Conservation (phyloP, 2,797 vertebrate species). For the Sebastes wilsoni region DNA sequence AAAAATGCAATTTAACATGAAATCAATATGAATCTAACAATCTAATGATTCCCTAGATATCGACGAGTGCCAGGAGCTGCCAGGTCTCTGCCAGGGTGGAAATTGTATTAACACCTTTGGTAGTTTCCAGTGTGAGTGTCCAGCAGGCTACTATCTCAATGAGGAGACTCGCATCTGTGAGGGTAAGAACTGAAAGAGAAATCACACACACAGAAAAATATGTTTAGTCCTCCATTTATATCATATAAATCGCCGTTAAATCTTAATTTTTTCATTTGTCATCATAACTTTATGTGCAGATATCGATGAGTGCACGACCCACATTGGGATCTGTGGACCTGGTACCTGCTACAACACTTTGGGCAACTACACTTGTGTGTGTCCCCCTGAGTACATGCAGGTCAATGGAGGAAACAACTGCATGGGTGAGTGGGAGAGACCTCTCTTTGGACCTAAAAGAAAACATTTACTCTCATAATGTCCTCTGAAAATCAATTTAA, state of each 20-base stretch:
- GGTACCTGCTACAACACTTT: constrained; percentile 95
- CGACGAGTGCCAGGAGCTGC: constrained; percentile 93
- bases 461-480: neutral
- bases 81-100: constrained; percentile 92
- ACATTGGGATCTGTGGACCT: constrained; percentile 91
- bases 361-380: constrained; percentile 95
- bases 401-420: constrained; percentile 94
- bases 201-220: neutral
- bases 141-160: constrained; percentile 91
- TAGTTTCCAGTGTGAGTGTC: constrained; percentile 95
- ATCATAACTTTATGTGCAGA: constrained; percentile 74
- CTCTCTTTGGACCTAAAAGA: neutral
- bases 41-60: constrained; percentile 83
- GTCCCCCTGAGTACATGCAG: constrained; percentile 94
- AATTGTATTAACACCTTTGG: constrained; percentile 95
- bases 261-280: neutral
- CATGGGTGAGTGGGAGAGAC: constrained; percentile 84
- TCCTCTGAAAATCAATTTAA: neutral
- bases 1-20: neutral
- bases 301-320: constrained; percentile 90
- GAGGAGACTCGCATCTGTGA: constrained; percentile 92
- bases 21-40: neutral
- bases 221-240: neutral
- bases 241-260: neutral
- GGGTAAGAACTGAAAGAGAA: constrained; percentile 76